These are phyloP conservation scores for Engraulis encrasicolus DNA, from an alignment of 2,113 vertebrate species.

Conservation along the genomic window DNA sequence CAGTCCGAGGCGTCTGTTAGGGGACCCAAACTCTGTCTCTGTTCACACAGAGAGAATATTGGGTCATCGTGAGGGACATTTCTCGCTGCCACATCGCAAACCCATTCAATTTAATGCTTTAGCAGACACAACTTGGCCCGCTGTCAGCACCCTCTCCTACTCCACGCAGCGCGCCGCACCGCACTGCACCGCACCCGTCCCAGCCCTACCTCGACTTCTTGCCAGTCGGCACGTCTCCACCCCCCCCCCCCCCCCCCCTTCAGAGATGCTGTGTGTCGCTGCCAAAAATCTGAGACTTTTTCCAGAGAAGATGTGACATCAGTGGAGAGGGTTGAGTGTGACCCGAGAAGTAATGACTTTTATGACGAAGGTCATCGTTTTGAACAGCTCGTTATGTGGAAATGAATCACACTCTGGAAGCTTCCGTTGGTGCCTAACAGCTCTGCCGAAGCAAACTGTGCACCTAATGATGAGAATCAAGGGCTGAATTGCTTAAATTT, in stretches of 20 bases:
- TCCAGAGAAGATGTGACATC: neutral
- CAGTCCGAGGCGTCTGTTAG: conserved; percentile 43
- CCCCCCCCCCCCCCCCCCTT: too few species aligned
- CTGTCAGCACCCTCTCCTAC: conserved; percentile 17
- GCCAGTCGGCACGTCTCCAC: neutral
- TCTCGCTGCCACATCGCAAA: conserved; percentile 11
- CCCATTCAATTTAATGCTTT: conserved; percentile 49
- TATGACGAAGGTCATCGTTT: neutral
- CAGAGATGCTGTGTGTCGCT: neutral
- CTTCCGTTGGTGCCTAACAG: neutral
- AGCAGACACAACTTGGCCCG: conserved; percentile 35
- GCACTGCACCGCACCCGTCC: too few species aligned
- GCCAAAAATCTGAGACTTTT: neutral
- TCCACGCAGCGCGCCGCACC: too few species aligned
- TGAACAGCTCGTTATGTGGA: neutral
- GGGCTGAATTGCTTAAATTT: neutral
- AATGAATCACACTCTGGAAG: neutral
- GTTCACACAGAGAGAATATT: conserved; percentile 32
- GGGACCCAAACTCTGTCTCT: conserved; percentile 43
- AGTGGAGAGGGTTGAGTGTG: neutral
- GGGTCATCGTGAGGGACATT: conserved; percentile 39
- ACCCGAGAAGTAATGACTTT: neutral
- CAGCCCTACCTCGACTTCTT: conserved; percentile 14
- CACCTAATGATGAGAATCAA: neutral
- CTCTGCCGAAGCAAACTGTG: neutral